A percentile compares a stretch with the other conserved stretches of the same genome.
Conservation (phyloP, 2,888 invertebrate species). For the Agapostemon virescens region DNA sequence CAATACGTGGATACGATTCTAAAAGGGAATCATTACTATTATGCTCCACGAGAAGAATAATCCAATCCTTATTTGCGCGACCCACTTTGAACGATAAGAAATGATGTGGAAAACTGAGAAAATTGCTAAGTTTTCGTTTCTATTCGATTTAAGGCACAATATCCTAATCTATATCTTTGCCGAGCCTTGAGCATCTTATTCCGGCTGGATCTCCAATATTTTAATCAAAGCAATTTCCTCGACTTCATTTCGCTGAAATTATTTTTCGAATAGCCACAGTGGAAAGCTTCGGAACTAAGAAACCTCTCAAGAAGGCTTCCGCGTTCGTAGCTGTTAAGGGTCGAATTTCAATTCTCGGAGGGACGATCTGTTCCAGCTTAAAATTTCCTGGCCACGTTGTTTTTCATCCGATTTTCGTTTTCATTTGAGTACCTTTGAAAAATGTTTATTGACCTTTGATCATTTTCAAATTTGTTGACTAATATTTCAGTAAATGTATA, state of each 20-base stretch:
- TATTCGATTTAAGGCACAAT: conserved; percentile 35
- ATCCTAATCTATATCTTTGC: conserved; percentile 32
- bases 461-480: too few relatives aligned
- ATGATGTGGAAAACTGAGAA: conserved; percentile 10
- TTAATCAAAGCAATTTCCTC: conserved; percentile 68
- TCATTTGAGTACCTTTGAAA: background rate
- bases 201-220: conserved; percentile 54
- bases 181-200: conserved; percentile 12
- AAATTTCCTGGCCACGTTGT: background rate
- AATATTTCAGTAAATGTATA: too few relatives aligned
- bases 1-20: background rate
- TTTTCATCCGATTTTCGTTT: background rate
- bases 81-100: conserved; percentile 7
- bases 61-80: background rate
- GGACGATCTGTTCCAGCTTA: conserved; percentile 22
- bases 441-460: background rate
- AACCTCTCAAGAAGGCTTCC: conserved; percentile 28
- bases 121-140: conserved; percentile 28
- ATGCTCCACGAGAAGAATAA: background rate
- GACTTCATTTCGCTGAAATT: conserved; percentile 49
- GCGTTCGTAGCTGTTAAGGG: conserved; percentile 23
- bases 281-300: conserved; percentile 29
- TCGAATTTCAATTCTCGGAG: conserved; percentile 47
- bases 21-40: background rate
- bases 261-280: conserved; percentile 49